phyloP scores from a whole-genome alignment of 2,797 vertebrate species.

The Sebastes matsubarae region DNA sequence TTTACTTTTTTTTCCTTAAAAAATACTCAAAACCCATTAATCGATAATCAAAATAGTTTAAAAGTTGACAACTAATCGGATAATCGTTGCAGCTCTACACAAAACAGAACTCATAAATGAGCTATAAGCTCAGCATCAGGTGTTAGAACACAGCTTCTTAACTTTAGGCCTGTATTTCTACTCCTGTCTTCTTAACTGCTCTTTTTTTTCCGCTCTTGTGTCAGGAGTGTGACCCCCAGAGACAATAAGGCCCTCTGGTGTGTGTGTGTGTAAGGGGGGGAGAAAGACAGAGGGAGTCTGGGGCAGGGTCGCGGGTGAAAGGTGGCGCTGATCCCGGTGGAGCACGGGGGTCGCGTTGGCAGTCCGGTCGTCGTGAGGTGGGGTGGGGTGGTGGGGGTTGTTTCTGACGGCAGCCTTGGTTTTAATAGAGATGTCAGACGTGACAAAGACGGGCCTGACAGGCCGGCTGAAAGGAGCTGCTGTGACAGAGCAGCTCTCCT shows the following conservation, averaged over 20 bases:
- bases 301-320: conserved; percentile 75
- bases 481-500: conserved; percentile 63
- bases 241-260: conserved; percentile 72
- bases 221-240: conserved; percentile 65
- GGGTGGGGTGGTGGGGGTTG: conserved; percentile 37
- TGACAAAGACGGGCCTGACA: conserved; percentile 86
- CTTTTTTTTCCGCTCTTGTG: conserved; percentile 54
- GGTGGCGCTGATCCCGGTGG: conserved; percentile 71
- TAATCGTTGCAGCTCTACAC: too few species aligned
- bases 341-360: conserved; percentile 75
- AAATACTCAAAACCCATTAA: too few species aligned
- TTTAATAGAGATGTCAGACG: conserved; percentile 86
- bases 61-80: too few species aligned
- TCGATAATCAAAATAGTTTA: too few species aligned
- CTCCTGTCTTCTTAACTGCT: conserved; percentile 37
- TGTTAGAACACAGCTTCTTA: conserved; percentile 4
- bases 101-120: neutral
- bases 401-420: conserved; percentile 65
- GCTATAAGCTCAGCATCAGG: neutral
- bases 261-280: conserved; percentile 45
- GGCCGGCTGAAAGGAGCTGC: conserved; percentile 77
- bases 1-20: too few species aligned
- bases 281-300: conserved; percentile 56
- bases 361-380: conserved; percentile 52
- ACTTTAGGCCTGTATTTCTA: conserved; percentile 27